Conservation (phyloP, 2,113 vertebrate species). For the Pyxicephalus adspersus region DNA sequence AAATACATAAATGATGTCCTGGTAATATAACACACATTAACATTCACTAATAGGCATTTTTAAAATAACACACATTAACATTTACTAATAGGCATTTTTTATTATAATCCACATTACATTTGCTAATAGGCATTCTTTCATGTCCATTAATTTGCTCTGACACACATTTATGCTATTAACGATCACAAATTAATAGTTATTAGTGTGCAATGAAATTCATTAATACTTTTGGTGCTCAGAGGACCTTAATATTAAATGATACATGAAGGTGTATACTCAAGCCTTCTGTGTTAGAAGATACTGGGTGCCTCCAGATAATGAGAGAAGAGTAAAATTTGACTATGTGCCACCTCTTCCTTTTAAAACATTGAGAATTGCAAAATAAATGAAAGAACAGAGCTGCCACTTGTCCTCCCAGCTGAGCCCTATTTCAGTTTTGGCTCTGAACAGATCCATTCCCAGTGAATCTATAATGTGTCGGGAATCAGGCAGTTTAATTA, state of each 20-base stretch:
- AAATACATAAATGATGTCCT: too few species aligned
- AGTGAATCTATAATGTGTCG: slow-evolving; percentile 53
- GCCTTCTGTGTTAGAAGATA: neutral
- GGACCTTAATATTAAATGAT: neutral
- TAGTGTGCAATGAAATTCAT: neutral
- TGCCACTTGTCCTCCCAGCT: slow-evolving; percentile 32
- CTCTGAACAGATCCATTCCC: slow-evolving; percentile 53
- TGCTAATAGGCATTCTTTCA: neutral
- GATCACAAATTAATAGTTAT: slow-evolving; percentile 6
- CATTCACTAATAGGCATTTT: neutral
- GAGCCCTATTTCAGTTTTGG: slow-evolving; percentile 55
- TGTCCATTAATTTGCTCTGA: slow-evolving; percentile 19
- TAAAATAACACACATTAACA: neutral
- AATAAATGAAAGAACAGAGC: slow-evolving; percentile 39
- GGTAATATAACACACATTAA: neutral
- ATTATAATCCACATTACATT: neutral
- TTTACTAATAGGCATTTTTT: neutral
- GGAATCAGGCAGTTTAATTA: slow-evolving; percentile 56
- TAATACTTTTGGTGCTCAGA: neutral
- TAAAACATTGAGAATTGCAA: slow-evolving; percentile 4
- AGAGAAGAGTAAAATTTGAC: neutral
- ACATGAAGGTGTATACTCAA: neutral
- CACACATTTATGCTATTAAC: neutral
- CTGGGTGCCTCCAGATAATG: neutral
- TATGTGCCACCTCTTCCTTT: slow-evolving; percentile 12